Evolutionary conservation across 2,113 vertebrate genomes (phyloP).

Genomic region (Archilochus colubris): DNA sequence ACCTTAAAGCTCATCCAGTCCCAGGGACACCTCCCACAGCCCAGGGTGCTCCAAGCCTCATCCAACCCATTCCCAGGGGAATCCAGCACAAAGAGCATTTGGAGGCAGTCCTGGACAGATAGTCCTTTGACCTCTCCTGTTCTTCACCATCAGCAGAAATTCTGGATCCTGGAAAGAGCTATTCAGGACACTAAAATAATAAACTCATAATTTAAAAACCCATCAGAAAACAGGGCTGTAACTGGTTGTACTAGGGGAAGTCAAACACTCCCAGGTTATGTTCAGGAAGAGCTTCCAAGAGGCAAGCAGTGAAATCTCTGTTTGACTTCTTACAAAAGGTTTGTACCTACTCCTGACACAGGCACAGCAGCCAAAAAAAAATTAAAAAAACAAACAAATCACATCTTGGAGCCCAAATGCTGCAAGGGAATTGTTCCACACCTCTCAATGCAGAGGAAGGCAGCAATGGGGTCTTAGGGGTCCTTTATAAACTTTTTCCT

Average conservation of each 20-base stretch:
- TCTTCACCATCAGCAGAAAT: no score
- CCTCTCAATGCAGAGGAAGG: rapidly evolving
- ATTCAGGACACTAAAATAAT: constrained; percentile 38
- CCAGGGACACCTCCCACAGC: no score
- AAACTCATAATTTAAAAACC: background rate
- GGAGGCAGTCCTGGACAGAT: no score
- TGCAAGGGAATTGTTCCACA: rapidly evolving
- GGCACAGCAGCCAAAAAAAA: background rate
- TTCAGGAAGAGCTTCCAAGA: background rate
- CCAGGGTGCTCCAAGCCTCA: no score
- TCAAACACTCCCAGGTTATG: background rate
- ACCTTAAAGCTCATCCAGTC: no score
- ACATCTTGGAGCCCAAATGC: background rate
- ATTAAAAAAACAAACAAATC: no score
- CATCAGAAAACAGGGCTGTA: background rate
- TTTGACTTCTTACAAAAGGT: background rate
- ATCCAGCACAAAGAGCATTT: no score
- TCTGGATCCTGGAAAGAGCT: background rate
- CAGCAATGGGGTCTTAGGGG: no score
- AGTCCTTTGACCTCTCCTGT: no score
- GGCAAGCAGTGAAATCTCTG: background rate
- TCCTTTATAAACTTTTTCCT: background rate
- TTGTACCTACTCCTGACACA: rapidly evolving
- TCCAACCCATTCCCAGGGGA: no score
- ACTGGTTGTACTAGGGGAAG: background rate